Percentiles rank a stretch among this genome's conserved stretches.
Evolutionary conservation across 2,797 vertebrate species (phyloP).

Genomic region (Todus mexicanus): DNA sequence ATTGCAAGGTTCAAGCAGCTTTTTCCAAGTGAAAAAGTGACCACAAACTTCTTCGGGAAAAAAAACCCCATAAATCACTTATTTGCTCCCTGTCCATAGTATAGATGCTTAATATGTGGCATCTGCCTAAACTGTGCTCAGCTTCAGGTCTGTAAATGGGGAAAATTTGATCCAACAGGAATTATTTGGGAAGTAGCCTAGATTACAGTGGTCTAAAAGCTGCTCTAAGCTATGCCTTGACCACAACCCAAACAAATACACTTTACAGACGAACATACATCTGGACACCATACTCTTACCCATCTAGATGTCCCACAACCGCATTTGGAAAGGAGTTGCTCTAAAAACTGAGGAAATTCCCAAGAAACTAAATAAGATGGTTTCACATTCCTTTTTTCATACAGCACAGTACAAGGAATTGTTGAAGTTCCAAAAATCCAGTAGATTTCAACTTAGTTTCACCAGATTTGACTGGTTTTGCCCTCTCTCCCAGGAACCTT

Average conservation of each 20-base stretch:
- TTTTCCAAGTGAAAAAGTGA: not conserved
- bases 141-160: not conserved
- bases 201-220: not conserved
- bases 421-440: not conserved
- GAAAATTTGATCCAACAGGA: not conserved
- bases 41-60: accelerated
- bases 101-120: not conserved
- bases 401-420: not conserved
- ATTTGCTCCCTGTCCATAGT: not conserved
- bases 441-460: not conserved
- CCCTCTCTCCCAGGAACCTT: not conserved
- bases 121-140: not conserved
- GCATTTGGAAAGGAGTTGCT: not conserved
- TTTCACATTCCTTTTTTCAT: not conserved
- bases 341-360: not conserved
- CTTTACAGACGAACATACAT: not conserved
- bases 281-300: not conserved
- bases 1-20: not conserved
- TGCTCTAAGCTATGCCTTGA: not conserved
- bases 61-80: not conserved
- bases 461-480: not conserved
- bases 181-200: not conserved
- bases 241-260: not conserved
- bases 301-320: not conserved
- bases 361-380: not conserved